A percentile compares a stretch with the other conserved stretches of the same genome.
Evolutionary conservation across 2,888 invertebrate genomes (phyloP).

Genomic region (Julus scanicus): DNA sequence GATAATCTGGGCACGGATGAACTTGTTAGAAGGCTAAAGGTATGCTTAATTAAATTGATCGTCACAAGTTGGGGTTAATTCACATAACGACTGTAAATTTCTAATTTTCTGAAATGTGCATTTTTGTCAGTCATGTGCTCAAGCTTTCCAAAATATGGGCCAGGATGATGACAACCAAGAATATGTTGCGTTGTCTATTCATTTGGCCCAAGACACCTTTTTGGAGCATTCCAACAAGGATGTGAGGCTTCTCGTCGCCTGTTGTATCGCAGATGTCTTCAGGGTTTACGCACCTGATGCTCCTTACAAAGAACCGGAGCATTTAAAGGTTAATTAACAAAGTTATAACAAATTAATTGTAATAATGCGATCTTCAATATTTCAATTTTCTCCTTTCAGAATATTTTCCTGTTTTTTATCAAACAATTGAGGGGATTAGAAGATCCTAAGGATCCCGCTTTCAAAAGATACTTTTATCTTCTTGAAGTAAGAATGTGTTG

Average conservation of each 20-base stretch:
- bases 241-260: slow-evolving; percentile 93
- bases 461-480: slow-evolving; percentile 86
- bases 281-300: slow-evolving; percentile 97
- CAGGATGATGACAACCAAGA: slow-evolving; percentile 94
- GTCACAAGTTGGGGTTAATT: no score
- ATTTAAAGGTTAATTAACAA: slow-evolving; percentile 75
- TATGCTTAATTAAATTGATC: slow-evolving; percentile 68
- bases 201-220: slow-evolving; percentile 93
- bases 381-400: slow-evolving; percentile 5
- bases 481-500: neutral
- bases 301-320: slow-evolving; percentile 95
- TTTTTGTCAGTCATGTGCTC: slow-evolving; percentile 76
- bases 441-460: slow-evolving; percentile 96
- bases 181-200: slow-evolving; percentile 90
- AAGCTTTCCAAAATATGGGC: slow-evolving; percentile 93
- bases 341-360: neutral
- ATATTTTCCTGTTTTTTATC: slow-evolving; percentile 86
- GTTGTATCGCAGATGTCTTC: slow-evolving; percentile 96
- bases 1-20: slow-evolving; percentile 97
- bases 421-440: slow-evolving; percentile 92
- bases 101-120: neutral
- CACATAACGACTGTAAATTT: neutral
- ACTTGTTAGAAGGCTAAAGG: slow-evolving; percentile 92
- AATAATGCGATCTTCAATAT: neutral
- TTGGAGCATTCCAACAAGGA: slow-evolving; percentile 89